A percentile compares a stretch with the other conserved stretches of the same genome.
Evolutionary conservation across 2,888 invertebrate genomes (phyloP).

Genomic region (Agrochola lota): DNA sequence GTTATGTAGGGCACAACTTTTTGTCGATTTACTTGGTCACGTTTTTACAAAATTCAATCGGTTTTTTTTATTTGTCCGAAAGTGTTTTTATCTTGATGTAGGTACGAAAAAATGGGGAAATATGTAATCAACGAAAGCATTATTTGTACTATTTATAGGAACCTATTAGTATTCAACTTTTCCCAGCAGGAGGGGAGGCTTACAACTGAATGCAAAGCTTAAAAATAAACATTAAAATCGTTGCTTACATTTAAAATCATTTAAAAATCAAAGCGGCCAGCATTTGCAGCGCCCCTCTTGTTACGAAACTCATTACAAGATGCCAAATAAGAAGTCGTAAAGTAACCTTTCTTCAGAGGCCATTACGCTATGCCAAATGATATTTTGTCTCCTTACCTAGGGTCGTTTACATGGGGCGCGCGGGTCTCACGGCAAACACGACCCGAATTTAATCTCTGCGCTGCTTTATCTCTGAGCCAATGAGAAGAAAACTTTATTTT

Average conservation of each 20-base stretch:
- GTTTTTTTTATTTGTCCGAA: neutral
- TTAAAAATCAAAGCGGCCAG: slow-evolving; percentile 79
- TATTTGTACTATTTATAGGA: slow-evolving; percentile 36
- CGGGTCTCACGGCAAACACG: slow-evolving; percentile 83
- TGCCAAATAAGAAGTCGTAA: slow-evolving; percentile 88
- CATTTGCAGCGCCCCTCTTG: slow-evolving; percentile 77
- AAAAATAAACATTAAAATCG: slow-evolving; percentile 60
- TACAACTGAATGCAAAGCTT: slow-evolving; percentile 54
- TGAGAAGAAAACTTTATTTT: slow-evolving; percentile 89
- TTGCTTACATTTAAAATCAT: slow-evolving; percentile 71
- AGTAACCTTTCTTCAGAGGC: slow-evolving; percentile 85
- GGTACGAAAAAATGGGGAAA: neutral
- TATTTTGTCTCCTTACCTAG: slow-evolving; percentile 85
- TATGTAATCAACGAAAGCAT: slow-evolving; percentile 34
- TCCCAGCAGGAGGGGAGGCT: slow-evolving; percentile 38
- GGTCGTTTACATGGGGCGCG: slow-evolving; percentile 85
- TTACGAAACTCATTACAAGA: slow-evolving; percentile 88
- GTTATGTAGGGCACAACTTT: slow-evolving; percentile 15
- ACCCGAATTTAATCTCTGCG: slow-evolving; percentile 87
- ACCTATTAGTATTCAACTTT: slow-evolving; percentile 54
- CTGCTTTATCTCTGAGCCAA: slow-evolving; percentile 84
- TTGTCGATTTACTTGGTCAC: neutral
- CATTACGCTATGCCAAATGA: slow-evolving; percentile 89
- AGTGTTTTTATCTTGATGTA: neutral
- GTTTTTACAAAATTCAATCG: neutral